Evolutionary conservation across 2,113 vertebrate genomes (phyloP), one percentile per base, ranked within the genome.

Genomic region (Machaerirhynchus nigripectus): DNA sequence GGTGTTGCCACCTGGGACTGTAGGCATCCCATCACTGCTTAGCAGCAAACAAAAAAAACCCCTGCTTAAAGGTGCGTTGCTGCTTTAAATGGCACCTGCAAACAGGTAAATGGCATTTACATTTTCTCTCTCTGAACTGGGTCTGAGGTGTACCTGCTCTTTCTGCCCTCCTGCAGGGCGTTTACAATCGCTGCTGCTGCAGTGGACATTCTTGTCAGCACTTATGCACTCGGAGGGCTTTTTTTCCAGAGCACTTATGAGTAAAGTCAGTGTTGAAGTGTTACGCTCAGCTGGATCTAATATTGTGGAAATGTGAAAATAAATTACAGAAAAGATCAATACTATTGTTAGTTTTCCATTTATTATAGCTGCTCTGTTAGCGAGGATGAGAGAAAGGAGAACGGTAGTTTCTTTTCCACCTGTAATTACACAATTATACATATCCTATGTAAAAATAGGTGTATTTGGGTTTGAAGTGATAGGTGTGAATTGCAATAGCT

Each of bases 81-180:
- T 47, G 9, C 47, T 89, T 73, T 44, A 33, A 56, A 61, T 35
- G 21, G 59, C n/a, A 18, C 20, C 46, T 64, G 6, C 30, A 49
- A 13, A 7, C 17, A 39, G 53, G 49, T 13, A 13, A 57, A 49
- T 33, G 39, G 26, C 35, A 31, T 67, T 84, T 84, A 4, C 3
- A 1, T 52, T 42, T 78, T 49, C 42, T 47, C 39, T 69, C 30
- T 18, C 7, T 40, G 52, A 40, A 13, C 3, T 2, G 26, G 24
- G 17, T 20, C 9, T 18, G 37, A 64, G 37, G 22, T 55, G 44
- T 33, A 3, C 47, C 37, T 76, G 40, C 31, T 50, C 15, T 7
- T 68, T 24, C 24, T 40, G 37, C 30, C 31, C 39, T 68, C 56
- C 42, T 5, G 1, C 0, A 0, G 11, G 56, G 17, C 5, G 4